Conservation (phyloP, 2,113 vertebrate species). For the Tangachromis dhanisi region DNA sequence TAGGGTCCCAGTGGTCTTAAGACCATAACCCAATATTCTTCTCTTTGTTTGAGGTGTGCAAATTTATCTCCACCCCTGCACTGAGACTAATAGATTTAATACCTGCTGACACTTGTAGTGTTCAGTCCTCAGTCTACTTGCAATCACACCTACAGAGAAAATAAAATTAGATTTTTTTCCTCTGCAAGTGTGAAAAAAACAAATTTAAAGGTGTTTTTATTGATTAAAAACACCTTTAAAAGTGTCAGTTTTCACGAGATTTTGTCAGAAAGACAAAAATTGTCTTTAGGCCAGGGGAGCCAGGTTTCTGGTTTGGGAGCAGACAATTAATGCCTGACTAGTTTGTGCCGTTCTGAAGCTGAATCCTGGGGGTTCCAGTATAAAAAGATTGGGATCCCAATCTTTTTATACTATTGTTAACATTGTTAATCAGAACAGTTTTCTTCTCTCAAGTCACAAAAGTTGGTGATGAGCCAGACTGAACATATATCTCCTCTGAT, state of each 20-base stretch:
- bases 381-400: accelerated
- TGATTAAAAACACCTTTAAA: background rate
- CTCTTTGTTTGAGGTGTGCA: background rate
- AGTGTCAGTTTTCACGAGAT: background rate
- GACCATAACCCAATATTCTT: background rate
- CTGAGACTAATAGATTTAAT: background rate
- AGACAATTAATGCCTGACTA: background rate
- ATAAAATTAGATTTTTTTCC: background rate
- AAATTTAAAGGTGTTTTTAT: background rate
- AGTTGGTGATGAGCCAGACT: background rate
- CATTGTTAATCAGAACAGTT: background rate
- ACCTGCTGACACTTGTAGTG: background rate
- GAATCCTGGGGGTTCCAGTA: background rate
- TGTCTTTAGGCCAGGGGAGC: background rate
- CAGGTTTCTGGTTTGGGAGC: background rate
- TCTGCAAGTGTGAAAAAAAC: background rate
- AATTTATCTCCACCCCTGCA: background rate
- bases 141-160: background rate
- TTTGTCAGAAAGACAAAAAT: background rate
- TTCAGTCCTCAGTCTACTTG: background rate
- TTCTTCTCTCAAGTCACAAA: background rate
- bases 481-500: background rate
- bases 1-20: background rate
- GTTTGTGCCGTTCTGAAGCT: background rate
- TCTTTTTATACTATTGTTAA: background rate